A percentile compares a stretch with the other conserved stretches of the same genome.
Conservation (phyloP, 2,888 invertebrate species). For the Hirtodrosophila cameraria region DNA sequence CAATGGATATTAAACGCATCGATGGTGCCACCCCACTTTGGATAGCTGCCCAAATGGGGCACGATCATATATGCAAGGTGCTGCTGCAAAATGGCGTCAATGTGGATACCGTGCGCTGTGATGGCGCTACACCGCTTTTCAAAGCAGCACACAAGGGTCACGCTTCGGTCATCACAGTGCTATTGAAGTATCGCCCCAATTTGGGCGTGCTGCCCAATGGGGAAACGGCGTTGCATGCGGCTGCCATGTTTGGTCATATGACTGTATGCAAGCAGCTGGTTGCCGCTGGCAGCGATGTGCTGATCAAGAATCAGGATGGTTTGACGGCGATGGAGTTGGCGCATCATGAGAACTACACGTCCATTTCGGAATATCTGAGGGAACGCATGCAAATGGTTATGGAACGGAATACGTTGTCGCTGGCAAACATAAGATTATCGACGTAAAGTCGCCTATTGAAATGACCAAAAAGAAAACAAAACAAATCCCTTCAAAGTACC, state of each 20-base stretch:
- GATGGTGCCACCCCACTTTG: slow-evolving; percentile 96
- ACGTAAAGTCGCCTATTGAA: slow-evolving; percentile 47
- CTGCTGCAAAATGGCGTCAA: slow-evolving; percentile 91
- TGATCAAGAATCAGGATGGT: slow-evolving; percentile 89
- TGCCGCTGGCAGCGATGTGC: slow-evolving; percentile 88
- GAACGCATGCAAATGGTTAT: slow-evolving; percentile 76
- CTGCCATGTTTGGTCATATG: slow-evolving; percentile 94
- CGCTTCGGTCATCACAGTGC: slow-evolving; percentile 92
- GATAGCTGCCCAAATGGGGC: slow-evolving; percentile 98
- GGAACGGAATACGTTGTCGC: slow-evolving; percentile 52
- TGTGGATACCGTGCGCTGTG: slow-evolving; percentile 92
- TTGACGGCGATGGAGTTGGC: slow-evolving; percentile 89
- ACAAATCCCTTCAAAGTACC: slow-evolving; percentile 61
- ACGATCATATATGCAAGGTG: slow-evolving; percentile 91
- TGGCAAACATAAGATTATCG: slow-evolving; percentile 55
- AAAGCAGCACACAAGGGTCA: slow-evolving; percentile 98
- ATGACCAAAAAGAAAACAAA: too few species aligned
- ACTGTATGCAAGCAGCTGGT: slow-evolving; percentile 91
- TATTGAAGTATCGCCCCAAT: slow-evolving; percentile 92
- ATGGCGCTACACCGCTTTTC: slow-evolving; percentile 96
- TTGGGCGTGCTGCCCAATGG: slow-evolving; percentile 94
- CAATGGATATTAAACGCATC: slow-evolving; percentile 89
- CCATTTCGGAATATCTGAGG: slow-evolving; percentile 83
- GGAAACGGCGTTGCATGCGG: slow-evolving; percentile 95
- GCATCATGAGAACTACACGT: slow-evolving; percentile 82